phyloP scores from a whole-genome alignment of 2,113 vertebrate species.

The Myotis davidii region DNA sequence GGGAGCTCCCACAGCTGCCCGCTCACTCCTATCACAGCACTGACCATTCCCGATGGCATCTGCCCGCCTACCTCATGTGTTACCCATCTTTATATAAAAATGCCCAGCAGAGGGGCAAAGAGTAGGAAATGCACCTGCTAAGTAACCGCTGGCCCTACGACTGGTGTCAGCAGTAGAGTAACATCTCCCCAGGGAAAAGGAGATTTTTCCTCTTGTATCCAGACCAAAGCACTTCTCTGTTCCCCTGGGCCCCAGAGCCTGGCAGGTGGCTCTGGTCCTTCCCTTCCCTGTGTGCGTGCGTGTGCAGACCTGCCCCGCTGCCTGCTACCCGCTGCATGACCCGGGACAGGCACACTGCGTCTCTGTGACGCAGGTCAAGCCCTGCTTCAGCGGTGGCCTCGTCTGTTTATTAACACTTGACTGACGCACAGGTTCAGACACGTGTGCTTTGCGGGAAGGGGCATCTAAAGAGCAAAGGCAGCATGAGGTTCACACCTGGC shows the following conservation, averaged over 20 bases:
- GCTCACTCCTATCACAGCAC: fast-evolving
- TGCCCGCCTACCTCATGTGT: neutral
- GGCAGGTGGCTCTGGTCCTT: neutral
- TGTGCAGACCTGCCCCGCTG: conserved; percentile 34
- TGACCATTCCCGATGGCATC: neutral
- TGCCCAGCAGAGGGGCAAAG: neutral
- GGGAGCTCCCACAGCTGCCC: neutral
- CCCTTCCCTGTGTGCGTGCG: too few relatives aligned
- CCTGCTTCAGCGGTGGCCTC: conserved; percentile 26
- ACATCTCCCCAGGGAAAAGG: neutral
- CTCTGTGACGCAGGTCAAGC: neutral
- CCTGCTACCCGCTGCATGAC: neutral
- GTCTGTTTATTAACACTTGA: conserved; percentile 40
- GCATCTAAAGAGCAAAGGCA: neutral
- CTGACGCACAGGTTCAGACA: conserved; percentile 31
- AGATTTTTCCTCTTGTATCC: neutral
- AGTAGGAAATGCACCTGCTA: neutral
- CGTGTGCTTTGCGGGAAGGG: neutral
- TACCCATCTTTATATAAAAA: neutral
- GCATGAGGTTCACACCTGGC: neutral
- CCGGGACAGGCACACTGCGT: neutral
- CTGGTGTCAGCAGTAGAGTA: fast-evolving
- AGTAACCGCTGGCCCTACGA: neutral
- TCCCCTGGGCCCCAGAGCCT: neutral
- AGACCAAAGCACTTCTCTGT: neutral